Conservation (phyloP, 30 jellyfish, hydroid and myxozoan genomes). For the Turritopsis dohrnii region DNA sequence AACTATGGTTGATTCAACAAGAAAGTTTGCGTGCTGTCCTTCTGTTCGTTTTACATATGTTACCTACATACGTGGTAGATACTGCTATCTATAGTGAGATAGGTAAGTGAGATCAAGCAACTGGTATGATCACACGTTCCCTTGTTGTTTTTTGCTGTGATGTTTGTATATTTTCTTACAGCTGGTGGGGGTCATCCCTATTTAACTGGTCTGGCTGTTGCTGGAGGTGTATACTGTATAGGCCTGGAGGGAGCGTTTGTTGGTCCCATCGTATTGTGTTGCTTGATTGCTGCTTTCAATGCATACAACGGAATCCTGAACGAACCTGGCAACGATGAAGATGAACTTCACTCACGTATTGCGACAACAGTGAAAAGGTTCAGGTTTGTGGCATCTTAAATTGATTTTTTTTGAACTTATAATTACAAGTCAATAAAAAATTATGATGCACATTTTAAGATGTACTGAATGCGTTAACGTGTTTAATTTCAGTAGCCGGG, state of each 20-base stretch:
- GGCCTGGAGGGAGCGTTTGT: conserved; percentile 93
- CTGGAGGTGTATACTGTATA: conserved; percentile 88
- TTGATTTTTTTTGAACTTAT: too few relatives aligned
- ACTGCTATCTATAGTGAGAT: conserved; percentile 87
- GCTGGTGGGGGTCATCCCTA: conserved; percentile 91
- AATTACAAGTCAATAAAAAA: too few relatives aligned
- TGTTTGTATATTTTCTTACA: conserved; percentile 15
- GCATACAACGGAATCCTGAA: conserved; percentile 54
- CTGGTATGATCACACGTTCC: not conserved
- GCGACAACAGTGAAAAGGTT: not conserved
- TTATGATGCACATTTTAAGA: too few relatives aligned
- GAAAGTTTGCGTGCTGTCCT: conserved; percentile 62
- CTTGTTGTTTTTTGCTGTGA: not conserved
- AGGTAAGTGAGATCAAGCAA: conserved; percentile 35
- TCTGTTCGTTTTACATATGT: conserved; percentile 54
- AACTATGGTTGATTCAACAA: conserved; percentile 79
- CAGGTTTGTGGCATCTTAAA: too few relatives aligned
- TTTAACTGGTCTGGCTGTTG: conserved; percentile 86
- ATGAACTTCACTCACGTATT: not conserved
- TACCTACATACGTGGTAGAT: conserved; percentile 87
- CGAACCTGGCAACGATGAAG: not conserved
- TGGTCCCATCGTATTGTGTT: conserved; percentile 88
- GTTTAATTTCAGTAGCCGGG: too few relatives aligned
- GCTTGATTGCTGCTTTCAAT: conserved; percentile 78
- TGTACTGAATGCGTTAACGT: too few relatives aligned